phyloP scores from a whole-genome alignment of 2,888 invertebrate species.

The Lycia hirtaria region DNA sequence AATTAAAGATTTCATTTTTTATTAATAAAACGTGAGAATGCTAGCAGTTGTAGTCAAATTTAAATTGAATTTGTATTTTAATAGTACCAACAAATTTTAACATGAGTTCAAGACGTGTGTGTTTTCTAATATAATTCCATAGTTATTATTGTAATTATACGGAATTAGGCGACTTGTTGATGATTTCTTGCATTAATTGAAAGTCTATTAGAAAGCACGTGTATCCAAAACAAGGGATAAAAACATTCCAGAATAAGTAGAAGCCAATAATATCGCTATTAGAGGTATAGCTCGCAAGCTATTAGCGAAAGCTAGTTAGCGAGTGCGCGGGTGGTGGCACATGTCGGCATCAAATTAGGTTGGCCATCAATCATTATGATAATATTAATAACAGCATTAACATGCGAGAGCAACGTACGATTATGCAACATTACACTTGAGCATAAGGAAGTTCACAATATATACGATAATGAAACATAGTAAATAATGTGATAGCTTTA shows the following conservation, averaged over 20 bases:
- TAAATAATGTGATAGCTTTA: too few relatives aligned
- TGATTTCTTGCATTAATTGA: too few relatives aligned
- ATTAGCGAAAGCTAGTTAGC: slow-evolving; percentile 47
- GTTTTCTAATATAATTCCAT: too few relatives aligned
- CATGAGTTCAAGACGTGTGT: too few relatives aligned
- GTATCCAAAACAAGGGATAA: neutral
- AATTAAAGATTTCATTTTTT: neutral
- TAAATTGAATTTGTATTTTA: neutral
- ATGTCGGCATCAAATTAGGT: slow-evolving; percentile 50
- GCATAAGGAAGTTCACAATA: neutral
- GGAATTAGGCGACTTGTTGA: too few relatives aligned
- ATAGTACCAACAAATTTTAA: neutral
- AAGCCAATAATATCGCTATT: slow-evolving; percentile 20
- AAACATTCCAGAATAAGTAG: slow-evolving; percentile 1
- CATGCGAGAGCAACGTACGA: slow-evolving; percentile 26
- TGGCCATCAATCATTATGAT: slow-evolving; percentile 60
- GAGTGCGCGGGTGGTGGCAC: slow-evolving; percentile 37
- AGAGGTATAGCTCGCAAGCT: slow-evolving; percentile 25
- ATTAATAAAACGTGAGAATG: neutral
- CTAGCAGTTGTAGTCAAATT: neutral
- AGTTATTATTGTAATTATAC: too few relatives aligned
- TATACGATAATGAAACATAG: neutral
- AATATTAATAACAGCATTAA: slow-evolving; percentile 49
- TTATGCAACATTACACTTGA: slow-evolving; percentile 21
- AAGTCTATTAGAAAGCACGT: neutral